Percentiles rank a stretch among this genome's conserved stretches.
Conservation (phyloP, 1,140 invertebrate species). For the Sarcophaga peregrina region DNA sequence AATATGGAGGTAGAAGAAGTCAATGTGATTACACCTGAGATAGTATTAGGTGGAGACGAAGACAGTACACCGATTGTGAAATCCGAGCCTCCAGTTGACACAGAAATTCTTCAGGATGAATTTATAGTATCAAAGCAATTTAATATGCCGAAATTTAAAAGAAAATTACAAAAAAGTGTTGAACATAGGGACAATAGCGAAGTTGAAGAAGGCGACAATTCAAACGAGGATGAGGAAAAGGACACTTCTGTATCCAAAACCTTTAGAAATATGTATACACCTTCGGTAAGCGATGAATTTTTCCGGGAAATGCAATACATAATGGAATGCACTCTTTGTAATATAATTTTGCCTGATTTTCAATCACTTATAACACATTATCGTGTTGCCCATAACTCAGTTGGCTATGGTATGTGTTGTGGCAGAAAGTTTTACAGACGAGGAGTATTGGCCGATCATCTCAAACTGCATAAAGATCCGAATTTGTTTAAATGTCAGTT, state of each 20-base stretch:
- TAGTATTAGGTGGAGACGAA: too few species aligned
- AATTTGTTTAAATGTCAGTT: constrained; percentile 42
- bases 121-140: too few species aligned
- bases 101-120: constrained; percentile 48
- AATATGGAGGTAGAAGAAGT: too few species aligned
- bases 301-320: constrained; percentile 13
- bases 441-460: constrained; percentile 30
- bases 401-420: constrained; percentile 40
- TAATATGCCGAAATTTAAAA: too few species aligned
- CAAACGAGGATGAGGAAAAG: too few species aligned
- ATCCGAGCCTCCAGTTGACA: constrained; percentile 63
- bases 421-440: constrained; percentile 33
- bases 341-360: constrained; percentile 15
- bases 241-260: too few species aligned
- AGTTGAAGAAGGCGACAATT: too few species aligned
- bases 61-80: too few species aligned
- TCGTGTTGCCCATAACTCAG: neutral
- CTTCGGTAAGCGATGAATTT: constrained; percentile 15
- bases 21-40: too few species aligned
- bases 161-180: too few species aligned
- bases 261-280: too few species aligned
- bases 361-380: constrained; percentile 20
- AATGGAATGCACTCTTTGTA: constrained; percentile 30
- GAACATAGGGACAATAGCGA: too few species aligned
- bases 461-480: constrained; percentile 36